Conservation (phyloP, 1,140 invertebrate genomes). For the Conus ventricosus region DNA sequence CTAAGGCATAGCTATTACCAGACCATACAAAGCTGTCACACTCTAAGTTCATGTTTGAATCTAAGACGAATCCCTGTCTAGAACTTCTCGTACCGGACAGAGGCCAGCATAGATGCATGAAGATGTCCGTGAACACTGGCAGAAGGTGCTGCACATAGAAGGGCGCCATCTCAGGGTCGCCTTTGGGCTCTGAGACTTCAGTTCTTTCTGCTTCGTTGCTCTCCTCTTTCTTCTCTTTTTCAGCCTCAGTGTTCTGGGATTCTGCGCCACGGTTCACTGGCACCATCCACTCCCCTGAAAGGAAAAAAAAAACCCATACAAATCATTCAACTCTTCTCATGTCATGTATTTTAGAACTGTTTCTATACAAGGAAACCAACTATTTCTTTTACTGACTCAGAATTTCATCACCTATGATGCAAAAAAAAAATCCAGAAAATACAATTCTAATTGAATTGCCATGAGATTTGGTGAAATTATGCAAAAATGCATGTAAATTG, state of each 20-base stretch:
- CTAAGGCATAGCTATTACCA: too few species aligned
- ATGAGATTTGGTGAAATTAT: too few species aligned
- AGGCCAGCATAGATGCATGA: constrained; percentile 94
- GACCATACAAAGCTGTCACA: too few species aligned
- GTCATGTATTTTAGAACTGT: not conserved
- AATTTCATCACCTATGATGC: too few species aligned
- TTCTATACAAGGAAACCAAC: not conserved
- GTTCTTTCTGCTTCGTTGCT: constrained; percentile 79
- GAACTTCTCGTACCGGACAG: constrained; percentile 80
- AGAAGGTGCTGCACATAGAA: constrained; percentile 90
- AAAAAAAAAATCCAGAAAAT: too few species aligned
- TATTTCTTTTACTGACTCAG: too few species aligned
- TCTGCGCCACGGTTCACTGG: constrained; percentile 61
- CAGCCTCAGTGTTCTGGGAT: constrained; percentile 50
- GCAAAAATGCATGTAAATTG: too few species aligned
- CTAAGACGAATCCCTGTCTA: too few species aligned
- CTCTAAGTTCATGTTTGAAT: too few species aligned
- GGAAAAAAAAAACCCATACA: not conserved
- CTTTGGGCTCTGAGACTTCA: constrained; percentile 83
- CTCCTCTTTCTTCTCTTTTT: constrained; percentile 69
- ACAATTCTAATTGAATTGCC: too few species aligned
- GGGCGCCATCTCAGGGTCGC: constrained; percentile 97
- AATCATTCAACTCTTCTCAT: not conserved
- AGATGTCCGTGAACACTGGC: constrained; percentile 96
- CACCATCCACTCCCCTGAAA: constrained; percentile 91